Percentiles rank a stretch among this genome's conserved stretches.
Evolutionary conservation across 1,140 invertebrate genomes (phyloP).

Genomic region (Aphelenchoides besseyi): DNA sequence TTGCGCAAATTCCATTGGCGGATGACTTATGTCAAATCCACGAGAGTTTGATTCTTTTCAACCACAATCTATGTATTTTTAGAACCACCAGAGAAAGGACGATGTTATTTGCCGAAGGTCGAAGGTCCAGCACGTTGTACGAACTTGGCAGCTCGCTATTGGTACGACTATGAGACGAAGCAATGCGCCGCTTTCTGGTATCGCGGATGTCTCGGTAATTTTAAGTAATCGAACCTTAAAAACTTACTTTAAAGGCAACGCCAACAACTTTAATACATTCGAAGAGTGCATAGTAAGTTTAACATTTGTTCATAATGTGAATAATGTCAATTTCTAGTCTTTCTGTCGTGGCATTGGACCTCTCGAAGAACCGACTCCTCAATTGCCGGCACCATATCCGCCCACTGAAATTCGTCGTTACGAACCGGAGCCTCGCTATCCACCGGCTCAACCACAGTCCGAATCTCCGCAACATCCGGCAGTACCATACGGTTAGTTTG

Average conservation of each 20-base stretch:
- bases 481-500: no score
- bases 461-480: no score
- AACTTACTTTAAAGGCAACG: constrained; percentile 64
- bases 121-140: constrained; percentile 57
- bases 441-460: no score
- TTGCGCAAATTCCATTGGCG: no score
- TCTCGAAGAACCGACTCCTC: neutral
- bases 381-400: neutral
- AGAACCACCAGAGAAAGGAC: constrained; percentile 76
- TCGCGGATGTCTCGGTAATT: constrained; percentile 76
- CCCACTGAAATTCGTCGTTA: neutral
- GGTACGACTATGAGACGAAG: constrained; percentile 72
- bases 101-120: constrained; percentile 62
- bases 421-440: neutral
- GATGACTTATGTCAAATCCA: no score
- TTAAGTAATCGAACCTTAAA: neutral
- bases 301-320: neutral
- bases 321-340: neutral
- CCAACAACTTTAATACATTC: constrained; percentile 76
- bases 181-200: constrained; percentile 75
- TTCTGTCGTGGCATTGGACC: neutral
- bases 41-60: no score
- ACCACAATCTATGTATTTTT: no score
- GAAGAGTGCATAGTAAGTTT: constrained; percentile 72
- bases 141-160: constrained; percentile 68